Conservation (phyloP, 1,140 invertebrate genomes). For the Tetraneura akinire region DNA sequence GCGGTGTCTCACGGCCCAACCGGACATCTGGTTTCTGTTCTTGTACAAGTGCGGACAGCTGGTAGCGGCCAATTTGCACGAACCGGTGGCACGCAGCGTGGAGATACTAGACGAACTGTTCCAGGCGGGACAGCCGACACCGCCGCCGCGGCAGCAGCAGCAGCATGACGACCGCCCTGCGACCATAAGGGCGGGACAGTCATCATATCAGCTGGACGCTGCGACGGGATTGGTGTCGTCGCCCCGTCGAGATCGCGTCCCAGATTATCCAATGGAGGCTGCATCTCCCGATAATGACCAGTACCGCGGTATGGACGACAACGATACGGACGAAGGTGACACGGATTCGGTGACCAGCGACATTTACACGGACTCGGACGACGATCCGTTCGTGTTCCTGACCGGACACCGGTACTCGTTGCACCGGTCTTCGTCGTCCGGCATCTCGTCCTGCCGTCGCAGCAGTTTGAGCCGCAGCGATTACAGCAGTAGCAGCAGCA, state of each 20-base stretch:
- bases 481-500: neutral
- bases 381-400: neutral
- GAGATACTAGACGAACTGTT: conserved; percentile 62
- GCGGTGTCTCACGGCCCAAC: conserved; percentile 43
- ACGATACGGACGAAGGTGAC: conserved; percentile 14
- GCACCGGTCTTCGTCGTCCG: neutral
- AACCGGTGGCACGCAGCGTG: conserved; percentile 57
- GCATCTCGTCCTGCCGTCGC: neutral
- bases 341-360: neutral
- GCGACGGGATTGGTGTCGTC: neutral
- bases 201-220: neutral
- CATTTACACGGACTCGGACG: neutral
- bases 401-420: neutral
- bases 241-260: neutral
- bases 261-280: neutral
- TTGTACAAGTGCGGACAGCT: conserved; percentile 62
- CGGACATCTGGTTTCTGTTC: conserved; percentile 60
- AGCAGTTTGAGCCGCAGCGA: neutral
- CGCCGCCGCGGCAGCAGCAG: neutral
- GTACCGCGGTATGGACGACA: conserved; percentile 37
- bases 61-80: conserved; percentile 55
- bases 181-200: neutral
- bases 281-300: conserved; percentile 22
- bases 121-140: neutral
- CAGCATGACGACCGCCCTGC: neutral